These are phyloP conservation scores for Porites australiensis DNA, from an alignment of 64 coral and sea anemone genomes.

Conservation along the genomic window DNA sequence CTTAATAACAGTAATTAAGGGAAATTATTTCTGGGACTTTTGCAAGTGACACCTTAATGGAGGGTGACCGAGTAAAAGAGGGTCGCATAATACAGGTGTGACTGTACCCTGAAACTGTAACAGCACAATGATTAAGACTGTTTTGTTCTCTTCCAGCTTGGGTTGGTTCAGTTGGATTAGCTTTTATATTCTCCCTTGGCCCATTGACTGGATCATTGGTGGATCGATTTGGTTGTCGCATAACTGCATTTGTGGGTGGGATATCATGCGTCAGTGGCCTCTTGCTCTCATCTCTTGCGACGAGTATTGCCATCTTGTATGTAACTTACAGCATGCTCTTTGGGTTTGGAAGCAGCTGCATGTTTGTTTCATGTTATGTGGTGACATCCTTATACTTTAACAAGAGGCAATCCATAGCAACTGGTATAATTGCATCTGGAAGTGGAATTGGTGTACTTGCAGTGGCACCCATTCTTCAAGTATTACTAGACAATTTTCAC, in stretches of 20 bases:
- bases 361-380: slow-evolving; percentile 42
- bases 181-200: slow-evolving; percentile 32
- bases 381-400: slow-evolving; percentile 54
- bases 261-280: slow-evolving; percentile 49
- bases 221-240: slow-evolving; percentile 50
- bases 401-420: slow-evolving; percentile 53
- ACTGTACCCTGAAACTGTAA: too few species aligned
- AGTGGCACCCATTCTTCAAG: slow-evolving; percentile 33
- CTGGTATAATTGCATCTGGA: slow-evolving; percentile 57
- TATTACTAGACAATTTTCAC: slow-evolving; percentile 8
- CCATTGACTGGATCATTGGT: slow-evolving; percentile 7
- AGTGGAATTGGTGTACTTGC: slow-evolving; percentile 45
- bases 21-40: too few species aligned
- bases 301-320: slow-evolving; percentile 34
- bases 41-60: too few species aligned
- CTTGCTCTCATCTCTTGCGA: slow-evolving; percentile 43
- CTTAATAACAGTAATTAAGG: too few species aligned
- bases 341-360: slow-evolving; percentile 65
- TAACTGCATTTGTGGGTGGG: slow-evolving; percentile 27
- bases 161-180: slow-evolving; percentile 62
- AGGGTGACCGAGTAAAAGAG: too few species aligned
- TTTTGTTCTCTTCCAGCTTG: slow-evolving; percentile 26
- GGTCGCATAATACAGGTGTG: too few species aligned
- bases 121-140: too few species aligned
- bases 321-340: slow-evolving; percentile 54